Percentiles rank a stretch among this genome's conserved stretches.
These are phyloP conservation scores for Pogonocichla stellata DNA, from an alignment of 2,113 vertebrate species.

Conservation along the genomic window DNA sequence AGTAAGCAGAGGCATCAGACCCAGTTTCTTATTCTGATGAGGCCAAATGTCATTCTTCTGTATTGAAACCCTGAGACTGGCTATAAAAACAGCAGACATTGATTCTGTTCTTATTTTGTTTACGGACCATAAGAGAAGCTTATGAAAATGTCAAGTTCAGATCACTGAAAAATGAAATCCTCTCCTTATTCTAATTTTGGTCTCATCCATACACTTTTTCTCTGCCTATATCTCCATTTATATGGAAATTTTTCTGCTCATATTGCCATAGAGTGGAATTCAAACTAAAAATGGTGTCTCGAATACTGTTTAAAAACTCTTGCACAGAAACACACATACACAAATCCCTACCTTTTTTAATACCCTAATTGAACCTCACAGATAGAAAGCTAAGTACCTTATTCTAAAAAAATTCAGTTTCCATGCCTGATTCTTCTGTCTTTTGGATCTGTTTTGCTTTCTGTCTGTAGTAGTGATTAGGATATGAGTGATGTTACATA, in stretches of 20 bases:
- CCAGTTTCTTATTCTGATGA: background rate
- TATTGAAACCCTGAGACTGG: background rate
- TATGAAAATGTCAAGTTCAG: conserved; percentile 25
- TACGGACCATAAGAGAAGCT: background rate
- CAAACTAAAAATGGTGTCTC: background rate
- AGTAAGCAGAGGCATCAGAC: background rate
- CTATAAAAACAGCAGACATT: background rate
- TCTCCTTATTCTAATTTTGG: conserved; percentile 24
- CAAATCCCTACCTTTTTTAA: background rate
- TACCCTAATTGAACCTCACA: background rate
- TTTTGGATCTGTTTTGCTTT: background rate
- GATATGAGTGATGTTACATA: background rate
- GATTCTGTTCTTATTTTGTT: conserved; percentile 32
- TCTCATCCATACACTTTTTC: background rate
- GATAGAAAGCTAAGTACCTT: background rate
- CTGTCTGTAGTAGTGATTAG: background rate
- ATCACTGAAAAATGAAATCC: background rate
- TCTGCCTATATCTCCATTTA: background rate
- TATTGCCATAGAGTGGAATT: background rate
- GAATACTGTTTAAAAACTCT: background rate
- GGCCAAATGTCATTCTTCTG: background rate
- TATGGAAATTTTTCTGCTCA: background rate
- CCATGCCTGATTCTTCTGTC: background rate
- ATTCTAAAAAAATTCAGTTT: background rate
- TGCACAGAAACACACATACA: background rate